A percentile compares a stretch with the other conserved stretches of the same genome.
These are phyloP conservation scores for Reticulitermes lucifugus DNA, from an alignment of 2,888 invertebrate genomes.

Conservation along the genomic window DNA sequence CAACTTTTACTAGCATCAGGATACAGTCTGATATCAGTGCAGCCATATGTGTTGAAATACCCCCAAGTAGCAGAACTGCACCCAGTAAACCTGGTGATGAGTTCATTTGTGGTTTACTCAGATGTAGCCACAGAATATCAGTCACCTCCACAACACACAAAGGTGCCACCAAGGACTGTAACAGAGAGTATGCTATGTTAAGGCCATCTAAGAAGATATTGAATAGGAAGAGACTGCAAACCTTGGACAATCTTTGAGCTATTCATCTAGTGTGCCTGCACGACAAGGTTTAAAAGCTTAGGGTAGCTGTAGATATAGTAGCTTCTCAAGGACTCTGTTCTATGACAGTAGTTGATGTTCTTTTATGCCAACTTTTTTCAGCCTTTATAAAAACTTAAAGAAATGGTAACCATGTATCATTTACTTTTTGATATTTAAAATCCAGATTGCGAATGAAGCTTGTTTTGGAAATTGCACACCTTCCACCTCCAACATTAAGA, in stretches of 20 bases:
- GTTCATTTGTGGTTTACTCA: not conserved
- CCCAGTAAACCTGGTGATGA: constrained; percentile 1
- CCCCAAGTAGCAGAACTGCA: constrained; percentile 32
- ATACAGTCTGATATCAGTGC: not conserved
- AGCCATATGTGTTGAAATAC: constrained; percentile 16
- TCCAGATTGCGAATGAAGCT: too few species aligned
- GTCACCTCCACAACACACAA: constrained; percentile 56
- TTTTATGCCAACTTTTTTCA: not conserved
- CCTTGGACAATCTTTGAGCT: too few species aligned
- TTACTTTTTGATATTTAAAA: too few species aligned
- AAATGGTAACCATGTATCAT: too few species aligned
- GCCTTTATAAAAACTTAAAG: not conserved
- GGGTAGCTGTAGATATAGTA: too few species aligned
- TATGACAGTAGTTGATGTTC: not conserved
- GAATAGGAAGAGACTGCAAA: too few species aligned
- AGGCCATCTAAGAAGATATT: not conserved
- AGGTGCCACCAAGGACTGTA: constrained; percentile 59
- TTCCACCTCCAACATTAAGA: too few species aligned
- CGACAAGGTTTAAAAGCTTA: too few species aligned
- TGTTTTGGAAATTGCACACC: too few species aligned
- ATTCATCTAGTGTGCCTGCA: too few species aligned
- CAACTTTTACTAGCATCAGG: not conserved
- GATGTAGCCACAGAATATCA: constrained; percentile 53
- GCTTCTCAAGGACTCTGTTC: too few species aligned
- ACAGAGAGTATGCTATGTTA: constrained; percentile 47